Percentiles rank a stretch among this genome's conserved stretches.
Evolutionary conservation across 2,113 vertebrate species (phyloP).

Genomic region (Tragelaphus imberbis): DNA sequence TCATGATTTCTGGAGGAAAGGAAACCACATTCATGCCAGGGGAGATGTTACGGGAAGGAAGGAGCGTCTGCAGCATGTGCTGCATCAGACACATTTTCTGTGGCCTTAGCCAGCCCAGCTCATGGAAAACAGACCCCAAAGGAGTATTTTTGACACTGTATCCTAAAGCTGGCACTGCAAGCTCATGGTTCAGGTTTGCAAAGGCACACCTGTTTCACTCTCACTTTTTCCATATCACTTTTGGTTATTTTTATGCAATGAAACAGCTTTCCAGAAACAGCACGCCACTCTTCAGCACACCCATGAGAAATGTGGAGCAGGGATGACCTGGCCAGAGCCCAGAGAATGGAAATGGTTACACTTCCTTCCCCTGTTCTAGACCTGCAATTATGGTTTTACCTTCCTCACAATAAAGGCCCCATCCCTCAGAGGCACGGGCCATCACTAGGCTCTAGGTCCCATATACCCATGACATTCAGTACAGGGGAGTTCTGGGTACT

Average conservation of each 20-base stretch:
- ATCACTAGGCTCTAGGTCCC: neutral
- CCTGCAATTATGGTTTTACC: neutral
- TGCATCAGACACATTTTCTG: neutral
- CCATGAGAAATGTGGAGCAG: neutral
- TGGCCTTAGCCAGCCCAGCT: neutral
- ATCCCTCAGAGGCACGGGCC: neutral
- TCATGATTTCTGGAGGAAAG: neutral
- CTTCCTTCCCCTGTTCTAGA: neutral
- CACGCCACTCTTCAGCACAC: neutral
- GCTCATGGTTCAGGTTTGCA: neutral
- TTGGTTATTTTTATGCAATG: neutral
- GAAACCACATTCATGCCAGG: neutral
- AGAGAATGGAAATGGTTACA: neutral
- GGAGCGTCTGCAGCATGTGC: neutral
- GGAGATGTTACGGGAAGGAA: neutral
- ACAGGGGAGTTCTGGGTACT: accelerated
- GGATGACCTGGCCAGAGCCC: neutral
- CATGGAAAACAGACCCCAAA: neutral
- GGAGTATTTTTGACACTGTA: accelerated
- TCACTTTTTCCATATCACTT: neutral
- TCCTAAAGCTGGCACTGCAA: neutral
- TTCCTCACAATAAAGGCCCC: neutral
- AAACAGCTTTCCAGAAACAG: neutral
- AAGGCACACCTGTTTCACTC: neutral
- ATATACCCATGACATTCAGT: neutral